A percentile compares a stretch with the other conserved stretches of the same genome.
Conservation (phyloP, 2,797 vertebrate genomes). For the Phrynocephalus vlangalii region DNA sequence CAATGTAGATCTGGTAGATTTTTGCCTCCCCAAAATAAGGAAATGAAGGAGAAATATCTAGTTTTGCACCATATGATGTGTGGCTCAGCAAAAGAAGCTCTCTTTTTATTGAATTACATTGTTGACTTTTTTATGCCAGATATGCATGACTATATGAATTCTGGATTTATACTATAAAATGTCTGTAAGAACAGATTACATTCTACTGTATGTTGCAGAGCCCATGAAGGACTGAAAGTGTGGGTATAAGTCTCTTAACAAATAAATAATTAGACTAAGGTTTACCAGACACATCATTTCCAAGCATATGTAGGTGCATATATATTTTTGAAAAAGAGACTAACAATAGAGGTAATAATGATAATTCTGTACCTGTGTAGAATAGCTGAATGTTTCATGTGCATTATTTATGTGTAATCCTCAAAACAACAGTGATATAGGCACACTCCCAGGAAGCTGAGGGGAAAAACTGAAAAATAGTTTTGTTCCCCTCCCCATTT, state of each 20-base stretch:
- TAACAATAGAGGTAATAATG: neutral
- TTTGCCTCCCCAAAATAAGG: conserved; percentile 26
- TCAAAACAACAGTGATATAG: neutral
- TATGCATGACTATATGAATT: neutral
- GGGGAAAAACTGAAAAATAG: no score
- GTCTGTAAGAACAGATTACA: neutral
- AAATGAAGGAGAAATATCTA: conserved; percentile 49
- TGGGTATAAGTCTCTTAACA: neutral
- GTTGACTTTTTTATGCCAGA: neutral
- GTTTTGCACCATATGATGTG: conserved; percentile 43
- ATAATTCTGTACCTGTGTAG: neutral
- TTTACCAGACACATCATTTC: neutral
- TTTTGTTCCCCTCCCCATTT: no score
- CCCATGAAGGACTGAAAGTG: neutral
- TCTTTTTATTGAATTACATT: conserved; percentile 40
- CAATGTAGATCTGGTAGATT: conserved; percentile 34
- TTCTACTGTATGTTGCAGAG: neutral
- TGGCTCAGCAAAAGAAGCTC: conserved; percentile 42
- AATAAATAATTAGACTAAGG: neutral
- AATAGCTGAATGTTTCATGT: neutral
- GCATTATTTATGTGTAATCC: neutral
- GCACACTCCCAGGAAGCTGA: no score
- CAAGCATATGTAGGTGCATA: neutral
- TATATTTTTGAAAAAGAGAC: neutral
- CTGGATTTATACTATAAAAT: neutral